Base-by-base conservation (phyloP, 2,888 invertebrate genomes). In the Lapara coniferarum region DNA sequence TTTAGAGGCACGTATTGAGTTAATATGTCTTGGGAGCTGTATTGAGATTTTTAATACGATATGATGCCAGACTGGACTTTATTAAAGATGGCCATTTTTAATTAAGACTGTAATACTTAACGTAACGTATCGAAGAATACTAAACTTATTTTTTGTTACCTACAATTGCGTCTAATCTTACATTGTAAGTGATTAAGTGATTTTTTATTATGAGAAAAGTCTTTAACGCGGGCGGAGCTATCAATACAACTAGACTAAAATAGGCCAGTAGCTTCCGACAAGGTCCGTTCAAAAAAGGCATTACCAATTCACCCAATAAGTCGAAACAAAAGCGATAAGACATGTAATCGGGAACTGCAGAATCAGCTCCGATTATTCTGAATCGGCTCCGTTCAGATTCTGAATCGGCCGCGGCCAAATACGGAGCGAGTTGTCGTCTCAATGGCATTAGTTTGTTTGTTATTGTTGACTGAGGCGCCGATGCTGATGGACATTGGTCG, bases 351-450 rank as follows among this genome's bases (percentile, higher is more conserved):
- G 55, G 19, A 55, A 67, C 37, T 55, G 67, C 67, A 44, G 30
- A 66, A 66, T 66, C 66, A n/a, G 66, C 25, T 25, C 63, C 19
- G 19, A 16, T 1, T 12, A 66, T 19, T 37, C 7, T 66, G 57
- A 51, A 66, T 66, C 66, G 25, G 66, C 25, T 13, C 46, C 19
- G 19, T 16, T 0, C 25, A 51, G 25, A 66, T 19, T 25, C 25
- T 69, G 57, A 51, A 52, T 59, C 73, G 73, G 72, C 74, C 77
- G 71, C 16, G 30, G n/a, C 78, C 78, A 74, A 79, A 80, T 76
- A 81, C 46, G 78, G 81, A 66, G 70, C 44, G 67, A 66, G 68
- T 67, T 77, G 81, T 76, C 78, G 76, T 78, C 78, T 79, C 75
- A 79, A 77, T 79, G 72, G 77, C 74, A 74, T 73, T 74, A 72